Percentiles rank a stretch among this genome's conserved stretches.
Evolutionary conservation across 2,797 vertebrate genomes (phyloP).

Genomic region (Anguilla anguilla): DNA sequence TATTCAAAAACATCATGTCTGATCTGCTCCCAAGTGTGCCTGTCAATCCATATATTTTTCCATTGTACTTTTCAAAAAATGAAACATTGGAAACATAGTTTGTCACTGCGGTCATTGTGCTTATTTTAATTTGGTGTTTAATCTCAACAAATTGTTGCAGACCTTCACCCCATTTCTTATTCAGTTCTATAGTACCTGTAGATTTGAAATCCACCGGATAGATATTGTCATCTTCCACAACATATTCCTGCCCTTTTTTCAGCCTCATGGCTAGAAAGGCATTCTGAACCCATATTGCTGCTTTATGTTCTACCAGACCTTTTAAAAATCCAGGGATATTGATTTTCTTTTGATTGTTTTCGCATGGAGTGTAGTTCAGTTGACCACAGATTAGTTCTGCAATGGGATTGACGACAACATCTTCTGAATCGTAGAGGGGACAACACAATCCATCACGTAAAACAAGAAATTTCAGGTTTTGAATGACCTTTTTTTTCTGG

Average conservation of each 20-base stretch:
- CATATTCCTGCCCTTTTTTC: slow-evolving; percentile 46
- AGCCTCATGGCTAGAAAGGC: slow-evolving; percentile 39
- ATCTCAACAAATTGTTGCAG: slow-evolving; percentile 53
- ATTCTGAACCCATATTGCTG: slow-evolving; percentile 36
- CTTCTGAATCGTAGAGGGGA: slow-evolving; percentile 32
- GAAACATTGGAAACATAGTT: slow-evolving; percentile 59
- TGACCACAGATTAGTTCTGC: background rate
- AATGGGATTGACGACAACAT: slow-evolving; percentile 9
- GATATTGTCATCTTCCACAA: slow-evolving; percentile 44
- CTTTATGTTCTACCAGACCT: slow-evolving; percentile 29
- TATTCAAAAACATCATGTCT: slow-evolving; percentile 38
- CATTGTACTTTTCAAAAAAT: slow-evolving; percentile 49
- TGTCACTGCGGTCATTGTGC: slow-evolving; percentile 50
- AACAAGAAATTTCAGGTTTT: slow-evolving; percentile 30
- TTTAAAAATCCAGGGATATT: slow-evolving; percentile 37
- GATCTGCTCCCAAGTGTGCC: slow-evolving; percentile 43
- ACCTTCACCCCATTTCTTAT: slow-evolving; percentile 58
- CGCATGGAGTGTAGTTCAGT: slow-evolving; percentile 31
- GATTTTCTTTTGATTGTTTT: slow-evolving; percentile 23
- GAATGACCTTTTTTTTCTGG: background rate
- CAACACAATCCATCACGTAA: slow-evolving; percentile 34
- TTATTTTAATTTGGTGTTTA: slow-evolving; percentile 55
- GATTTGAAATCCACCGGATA: slow-evolving; percentile 57
- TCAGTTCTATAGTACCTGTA: slow-evolving; percentile 54
- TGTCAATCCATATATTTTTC: slow-evolving; percentile 46